Percentiles rank a stretch among this genome's conserved stretches.
These are phyloP conservation scores for Microcebus murinus DNA, from an alignment of 2,113 vertebrate species.

Conservation along the genomic window DNA sequence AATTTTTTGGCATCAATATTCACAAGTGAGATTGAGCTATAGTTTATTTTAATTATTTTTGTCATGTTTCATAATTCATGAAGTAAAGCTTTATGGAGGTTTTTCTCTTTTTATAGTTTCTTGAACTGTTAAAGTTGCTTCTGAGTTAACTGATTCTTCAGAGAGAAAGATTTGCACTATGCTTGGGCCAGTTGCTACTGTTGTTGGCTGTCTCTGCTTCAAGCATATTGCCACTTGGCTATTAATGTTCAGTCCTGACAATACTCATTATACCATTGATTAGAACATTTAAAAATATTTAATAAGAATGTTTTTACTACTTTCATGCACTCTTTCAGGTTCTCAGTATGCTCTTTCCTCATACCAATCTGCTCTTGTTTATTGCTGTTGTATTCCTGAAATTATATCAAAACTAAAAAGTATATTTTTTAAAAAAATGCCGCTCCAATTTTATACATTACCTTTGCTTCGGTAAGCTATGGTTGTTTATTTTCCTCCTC, in stretches of 20 bases:
- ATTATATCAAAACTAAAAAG: slow-evolving; percentile 11
- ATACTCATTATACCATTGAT: background rate
- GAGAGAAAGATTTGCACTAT: background rate
- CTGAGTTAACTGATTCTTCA: background rate
- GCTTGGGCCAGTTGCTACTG: background rate
- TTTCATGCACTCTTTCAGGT: background rate
- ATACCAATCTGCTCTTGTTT: background rate
- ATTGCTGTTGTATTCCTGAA: background rate
- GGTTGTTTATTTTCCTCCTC: background rate
- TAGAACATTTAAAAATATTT: background rate
- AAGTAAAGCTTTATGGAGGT: background rate
- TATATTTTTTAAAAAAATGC: background rate
- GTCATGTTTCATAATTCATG: background rate
- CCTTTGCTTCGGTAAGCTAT: background rate
- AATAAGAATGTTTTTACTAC: background rate
- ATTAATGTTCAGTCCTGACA: background rate
- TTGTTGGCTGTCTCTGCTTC: background rate
- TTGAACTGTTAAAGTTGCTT: background rate
- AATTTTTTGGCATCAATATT: background rate
- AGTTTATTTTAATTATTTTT: background rate
- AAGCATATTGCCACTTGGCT: background rate
- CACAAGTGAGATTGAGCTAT: background rate
- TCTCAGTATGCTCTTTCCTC: background rate
- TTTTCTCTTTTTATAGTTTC: background rate
- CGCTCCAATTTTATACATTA: background rate